Percentiles rank a stretch among this genome's conserved stretches.
These are phyloP conservation scores for Melitaea athalia DNA, from an alignment of 2,888 invertebrate genomes.

Conservation along the genomic window DNA sequence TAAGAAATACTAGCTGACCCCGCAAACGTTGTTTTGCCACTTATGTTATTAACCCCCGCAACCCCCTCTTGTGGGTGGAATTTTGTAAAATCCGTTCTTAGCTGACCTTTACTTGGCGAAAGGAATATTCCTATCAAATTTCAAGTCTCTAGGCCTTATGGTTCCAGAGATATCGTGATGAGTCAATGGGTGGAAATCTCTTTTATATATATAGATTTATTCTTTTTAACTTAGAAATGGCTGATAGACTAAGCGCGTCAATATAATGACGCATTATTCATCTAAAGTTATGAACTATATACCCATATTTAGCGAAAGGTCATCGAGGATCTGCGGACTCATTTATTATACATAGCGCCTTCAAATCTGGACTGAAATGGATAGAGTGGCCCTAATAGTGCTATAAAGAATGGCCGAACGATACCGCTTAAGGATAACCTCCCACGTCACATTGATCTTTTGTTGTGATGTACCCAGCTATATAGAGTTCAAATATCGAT, in stretches of 20 bases:
- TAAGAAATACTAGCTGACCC: no score
- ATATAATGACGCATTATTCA: constrained; percentile 6
- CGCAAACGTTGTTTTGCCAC: no score
- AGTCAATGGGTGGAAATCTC: no score
- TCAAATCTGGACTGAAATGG: constrained; percentile 38
- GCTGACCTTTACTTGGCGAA: no score
- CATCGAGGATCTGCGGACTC: constrained; percentile 36
- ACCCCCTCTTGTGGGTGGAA: no score
- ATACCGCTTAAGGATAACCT: constrained; percentile 52
- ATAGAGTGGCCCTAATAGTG: constrained; percentile 36
- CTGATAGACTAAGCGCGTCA: neutral
- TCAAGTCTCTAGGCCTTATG: no score
- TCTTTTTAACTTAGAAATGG: neutral
- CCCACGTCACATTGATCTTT: constrained; percentile 65
- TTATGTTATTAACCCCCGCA: no score
- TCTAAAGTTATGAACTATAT: constrained; percentile 28
- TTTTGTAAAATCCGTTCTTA: no score
- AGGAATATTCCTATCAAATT: no score
- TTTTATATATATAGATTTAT: no score
- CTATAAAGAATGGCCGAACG: constrained; percentile 39
- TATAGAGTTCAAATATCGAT: constrained; percentile 45
- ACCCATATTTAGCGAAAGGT: constrained; percentile 28
- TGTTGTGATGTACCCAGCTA: constrained; percentile 56
- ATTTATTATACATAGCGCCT: constrained; percentile 40
- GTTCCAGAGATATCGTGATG: no score